Conservation (phyloP, 2,888 invertebrate species). For the Tiliacea aurago region DNA sequence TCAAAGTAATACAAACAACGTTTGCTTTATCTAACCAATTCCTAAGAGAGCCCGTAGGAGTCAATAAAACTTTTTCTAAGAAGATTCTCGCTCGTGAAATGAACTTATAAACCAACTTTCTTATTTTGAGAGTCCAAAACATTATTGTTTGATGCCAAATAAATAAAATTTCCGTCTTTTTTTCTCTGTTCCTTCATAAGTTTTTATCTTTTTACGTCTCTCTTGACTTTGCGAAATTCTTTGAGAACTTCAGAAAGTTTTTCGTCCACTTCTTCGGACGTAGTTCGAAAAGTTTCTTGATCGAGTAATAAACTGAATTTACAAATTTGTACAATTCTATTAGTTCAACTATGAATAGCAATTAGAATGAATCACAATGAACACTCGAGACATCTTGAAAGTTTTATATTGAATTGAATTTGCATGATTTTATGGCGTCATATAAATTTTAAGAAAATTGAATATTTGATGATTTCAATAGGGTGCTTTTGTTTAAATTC, state of each 20-base stretch:
- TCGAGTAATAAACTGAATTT: conserved; percentile 28
- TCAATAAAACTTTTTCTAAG: conserved; percentile 73
- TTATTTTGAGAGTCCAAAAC: conserved; percentile 49
- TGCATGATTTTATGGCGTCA: conserved; percentile 28
- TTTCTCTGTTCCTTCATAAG: conserved; percentile 21
- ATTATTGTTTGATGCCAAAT: conserved; percentile 58
- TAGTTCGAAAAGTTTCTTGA: conserved; percentile 4
- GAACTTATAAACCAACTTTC: conserved; percentile 60
- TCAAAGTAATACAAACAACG: conserved; percentile 54
- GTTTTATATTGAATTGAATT: conserved; percentile 46
- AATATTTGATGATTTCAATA: conserved; percentile 26
- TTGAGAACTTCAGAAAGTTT: conserved; percentile 13
- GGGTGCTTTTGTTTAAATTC: no score
- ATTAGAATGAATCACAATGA: conserved; percentile 43
- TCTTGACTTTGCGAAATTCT: conserved; percentile 25
- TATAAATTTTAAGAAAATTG: conserved; percentile 16
- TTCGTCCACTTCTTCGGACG: conserved; percentile 11
- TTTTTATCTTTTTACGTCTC: conserved; percentile 45
- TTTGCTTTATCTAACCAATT: conserved; percentile 49
- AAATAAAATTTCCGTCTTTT: conserved; percentile 52
- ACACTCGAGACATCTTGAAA: conserved; percentile 50
- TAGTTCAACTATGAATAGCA: conserved; percentile 38
- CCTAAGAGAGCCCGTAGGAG: conserved; percentile 58
- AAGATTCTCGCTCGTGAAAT: conserved; percentile 51
- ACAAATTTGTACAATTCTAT: conserved; percentile 16